Base-by-base conservation (phyloP, 2,888 invertebrate genomes). In the Prionchulus punctatus region DNA sequence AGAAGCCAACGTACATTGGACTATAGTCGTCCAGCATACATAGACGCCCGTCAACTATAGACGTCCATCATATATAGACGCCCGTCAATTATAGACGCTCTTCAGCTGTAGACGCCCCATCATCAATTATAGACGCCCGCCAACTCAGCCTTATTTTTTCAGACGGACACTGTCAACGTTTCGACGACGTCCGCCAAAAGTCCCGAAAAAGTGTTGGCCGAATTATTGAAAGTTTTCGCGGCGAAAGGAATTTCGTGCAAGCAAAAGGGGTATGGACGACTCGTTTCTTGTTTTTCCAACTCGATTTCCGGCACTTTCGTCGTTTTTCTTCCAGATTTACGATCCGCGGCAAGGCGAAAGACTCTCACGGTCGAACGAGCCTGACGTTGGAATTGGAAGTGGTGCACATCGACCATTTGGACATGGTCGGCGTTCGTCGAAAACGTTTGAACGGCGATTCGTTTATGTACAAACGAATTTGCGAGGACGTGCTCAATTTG, bases 381-480 rank as follows among this genome's bases (percentile, higher is more conserved):
- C 69, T 80, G 60, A 81, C 81, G 0, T 84, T 85, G 68, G 83
- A 84, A 69, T 70, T 85, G 62, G 84, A 85, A 71, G 81, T 79
- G 21, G 70, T 70, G 48, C 59, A 60, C 27, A 64, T 78, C 27
- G 74, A 75, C 12, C 73, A 73, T 61, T 67, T 71, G 58, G 68
- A 73, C 21, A 59, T 64, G 45, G 57, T 62, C 55, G 84, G 83
- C 30, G 80, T 85, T 56, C 76, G 81, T 55, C 76, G 85, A 57
- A 85, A 84, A 67, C 75, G 85, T 36, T 77, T 85, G 47, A 82
- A 81, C 67, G 85, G 85, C 0, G 83, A 85, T 68, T 80, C 82
- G 1, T 85, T 85, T 83, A 80, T 82, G 61, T 86, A 86, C 72
- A 85, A 85, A 70, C 79, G 78, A 61, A 79, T 84, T 31, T 84